A percentile compares a stretch with the other conserved stretches of the same genome.
phyloP scores from a whole-genome alignment of 2,888 invertebrate species.

The Choreutis nemorana region DNA sequence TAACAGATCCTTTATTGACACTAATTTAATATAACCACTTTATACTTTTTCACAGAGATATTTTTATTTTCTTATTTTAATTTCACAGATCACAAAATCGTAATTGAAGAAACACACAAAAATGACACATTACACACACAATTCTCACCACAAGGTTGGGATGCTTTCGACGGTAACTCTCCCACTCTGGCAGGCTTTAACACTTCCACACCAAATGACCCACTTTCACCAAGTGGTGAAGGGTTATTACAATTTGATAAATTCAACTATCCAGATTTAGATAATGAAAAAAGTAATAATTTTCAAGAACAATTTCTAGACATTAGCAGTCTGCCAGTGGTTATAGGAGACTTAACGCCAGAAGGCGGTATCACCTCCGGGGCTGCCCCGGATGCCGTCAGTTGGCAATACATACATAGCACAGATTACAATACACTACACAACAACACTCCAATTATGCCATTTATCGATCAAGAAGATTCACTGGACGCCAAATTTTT shows the following conservation, averaged over 20 bases:
- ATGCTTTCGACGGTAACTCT: constrained; percentile 41
- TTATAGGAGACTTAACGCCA: constrained; percentile 40
- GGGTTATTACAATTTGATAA: constrained; percentile 24
- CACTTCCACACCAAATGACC: constrained; percentile 28
- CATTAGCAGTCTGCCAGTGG: constrained; percentile 44
- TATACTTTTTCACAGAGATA: constrained; percentile 2
- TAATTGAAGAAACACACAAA: constrained; percentile 46
- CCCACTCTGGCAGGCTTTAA: constrained; percentile 36
- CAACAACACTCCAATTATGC: constrained; percentile 32
- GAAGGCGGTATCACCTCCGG: constrained; percentile 29
- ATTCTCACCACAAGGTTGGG: constrained; percentile 53
- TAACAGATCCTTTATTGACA: neutral
- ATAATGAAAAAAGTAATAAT: constrained; percentile 20
- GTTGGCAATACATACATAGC: constrained; percentile 27
- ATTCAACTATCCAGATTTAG: constrained; percentile 20
- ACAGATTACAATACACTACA: constrained; percentile 27
- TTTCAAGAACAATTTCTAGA: constrained; percentile 41
- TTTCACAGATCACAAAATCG: constrained; percentile 37
- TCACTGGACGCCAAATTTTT: constrained; percentile 41
- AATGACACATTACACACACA: constrained; percentile 51
- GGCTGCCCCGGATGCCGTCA: constrained; percentile 21
- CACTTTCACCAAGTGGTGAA: constrained; percentile 35
- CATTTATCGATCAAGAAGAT: constrained; percentile 49
- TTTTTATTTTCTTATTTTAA: constrained; percentile 9
- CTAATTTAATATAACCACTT: neutral